Conservation (phyloP, 2,888 invertebrate species). For the Synanthedon formicaeformis region DNA sequence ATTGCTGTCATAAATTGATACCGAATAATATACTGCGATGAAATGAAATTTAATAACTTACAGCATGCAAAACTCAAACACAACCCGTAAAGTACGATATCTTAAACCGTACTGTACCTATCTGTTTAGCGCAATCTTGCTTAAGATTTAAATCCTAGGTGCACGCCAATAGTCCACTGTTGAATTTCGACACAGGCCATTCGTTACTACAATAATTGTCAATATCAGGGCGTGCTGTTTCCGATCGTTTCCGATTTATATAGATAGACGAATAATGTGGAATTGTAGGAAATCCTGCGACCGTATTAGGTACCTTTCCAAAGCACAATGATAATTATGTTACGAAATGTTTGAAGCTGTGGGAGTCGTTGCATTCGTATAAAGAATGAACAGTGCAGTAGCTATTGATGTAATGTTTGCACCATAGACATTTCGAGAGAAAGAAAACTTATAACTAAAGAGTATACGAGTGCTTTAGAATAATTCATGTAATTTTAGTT, state of each 20-base stretch:
- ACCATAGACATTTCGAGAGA: too few species aligned
- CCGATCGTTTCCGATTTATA: slow-evolving; percentile 46
- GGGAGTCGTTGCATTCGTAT: slow-evolving; percentile 18
- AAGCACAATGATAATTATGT: slow-evolving; percentile 50
- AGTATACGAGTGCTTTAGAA: too few species aligned
- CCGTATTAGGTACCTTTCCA: slow-evolving; percentile 46
- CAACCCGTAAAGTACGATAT: slow-evolving; percentile 13
- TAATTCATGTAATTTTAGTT: too few species aligned
- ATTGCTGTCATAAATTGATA: slow-evolving; percentile 15
- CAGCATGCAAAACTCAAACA: slow-evolving; percentile 14
- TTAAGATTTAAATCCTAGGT: slow-evolving; percentile 35
- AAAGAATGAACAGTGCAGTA: background rate
- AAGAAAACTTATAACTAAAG: too few species aligned
- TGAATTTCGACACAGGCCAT: slow-evolving; percentile 36
- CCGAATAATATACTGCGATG: slow-evolving; percentile 11
- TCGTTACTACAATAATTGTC: slow-evolving; percentile 50
- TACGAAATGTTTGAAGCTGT: slow-evolving; percentile 37
- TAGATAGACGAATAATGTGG: slow-evolving; percentile 26
- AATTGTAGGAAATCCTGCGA: slow-evolving; percentile 35
- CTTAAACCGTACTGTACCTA: slow-evolving; percentile 16
- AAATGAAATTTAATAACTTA: slow-evolving; percentile 16
- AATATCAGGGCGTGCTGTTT: slow-evolving; percentile 35
- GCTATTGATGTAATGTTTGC: too few species aligned
- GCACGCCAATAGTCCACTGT: slow-evolving; percentile 23
- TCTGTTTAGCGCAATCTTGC: slow-evolving; percentile 32